Evolutionary conservation across 2,797 vertebrate species (phyloP).

Genomic region (Falco rusticolus): DNA sequence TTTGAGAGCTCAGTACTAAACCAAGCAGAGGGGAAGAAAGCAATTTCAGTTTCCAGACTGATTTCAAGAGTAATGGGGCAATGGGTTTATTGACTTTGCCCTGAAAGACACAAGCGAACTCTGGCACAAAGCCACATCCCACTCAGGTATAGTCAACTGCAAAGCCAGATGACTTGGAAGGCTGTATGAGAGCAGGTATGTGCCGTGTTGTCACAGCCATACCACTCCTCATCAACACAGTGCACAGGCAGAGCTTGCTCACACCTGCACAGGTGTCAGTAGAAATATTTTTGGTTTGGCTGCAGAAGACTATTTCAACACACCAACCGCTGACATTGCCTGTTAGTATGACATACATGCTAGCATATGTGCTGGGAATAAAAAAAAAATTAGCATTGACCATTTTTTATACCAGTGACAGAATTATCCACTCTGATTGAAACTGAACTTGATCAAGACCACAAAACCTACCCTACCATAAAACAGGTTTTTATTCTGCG

Average conservation of each 20-base stretch:
- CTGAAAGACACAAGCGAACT: neutral
- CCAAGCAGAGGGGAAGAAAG: neutral
- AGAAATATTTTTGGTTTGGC: neutral
- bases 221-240: neutral
- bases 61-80: neutral
- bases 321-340: neutral
- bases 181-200: neutral
- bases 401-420: neutral
- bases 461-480: neutral
- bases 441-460: neutral
- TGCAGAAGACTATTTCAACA: neutral
- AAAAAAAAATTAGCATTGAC: neutral
- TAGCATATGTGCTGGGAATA: neutral
- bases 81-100: neutral
- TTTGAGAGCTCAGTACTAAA: neutral
- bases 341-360: neutral
- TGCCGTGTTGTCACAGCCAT: neutral
- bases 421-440: neutral
- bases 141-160: neutral
- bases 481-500: fast-evolving
- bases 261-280: neutral
- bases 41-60: neutral
- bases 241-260: fast-evolving
- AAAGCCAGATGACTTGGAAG: neutral
- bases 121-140: neutral